Conservation (phyloP, 2,113 vertebrate species). For the Glaucomys volans region DNA sequence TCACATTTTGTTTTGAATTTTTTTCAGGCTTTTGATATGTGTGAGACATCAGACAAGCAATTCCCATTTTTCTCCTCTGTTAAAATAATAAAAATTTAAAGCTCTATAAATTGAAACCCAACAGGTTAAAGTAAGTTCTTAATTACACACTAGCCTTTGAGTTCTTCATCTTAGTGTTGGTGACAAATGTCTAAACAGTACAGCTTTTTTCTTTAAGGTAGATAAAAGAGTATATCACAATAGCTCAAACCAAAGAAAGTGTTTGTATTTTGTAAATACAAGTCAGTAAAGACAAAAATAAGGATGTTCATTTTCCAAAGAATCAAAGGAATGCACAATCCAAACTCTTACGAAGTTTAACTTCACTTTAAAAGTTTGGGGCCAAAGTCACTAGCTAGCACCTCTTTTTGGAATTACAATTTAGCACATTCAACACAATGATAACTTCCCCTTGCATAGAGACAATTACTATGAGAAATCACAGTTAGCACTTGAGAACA, state of each 20-base stretch:
- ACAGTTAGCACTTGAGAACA: constrained; percentile 23
- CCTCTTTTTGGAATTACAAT: constrained; percentile 17
- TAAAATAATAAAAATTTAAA: neutral
- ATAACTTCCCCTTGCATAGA: constrained; percentile 39
- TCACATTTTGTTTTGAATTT: constrained; percentile 46
- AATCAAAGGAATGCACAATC: constrained; percentile 9
- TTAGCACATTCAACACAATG: constrained; percentile 15
- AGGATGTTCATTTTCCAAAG: constrained; percentile 41
- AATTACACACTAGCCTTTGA: neutral
- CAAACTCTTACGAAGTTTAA: constrained; percentile 43
- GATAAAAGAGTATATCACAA: constrained; percentile 26
- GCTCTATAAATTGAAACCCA: constrained; percentile 25
- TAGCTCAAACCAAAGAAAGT: neutral
- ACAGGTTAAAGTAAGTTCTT: constrained; percentile 23
- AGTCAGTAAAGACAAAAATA: constrained; percentile 56
- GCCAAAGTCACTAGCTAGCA: neutral
- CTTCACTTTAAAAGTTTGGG: neutral
- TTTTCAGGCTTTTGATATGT: constrained; percentile 27
- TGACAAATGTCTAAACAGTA: constrained; percentile 2
- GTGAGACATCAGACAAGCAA: constrained; percentile 23
- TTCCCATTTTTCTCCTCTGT: neutral
- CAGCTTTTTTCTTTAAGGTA: constrained; percentile 26
- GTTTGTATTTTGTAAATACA: constrained; percentile 48
- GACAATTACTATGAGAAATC: neutral
- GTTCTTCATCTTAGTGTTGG: neutral